Percentiles rank a stretch among this genome's conserved stretches.
Evolutionary conservation across 2,888 invertebrate species (phyloP).

Genomic region (Dioctria rufipes): DNA sequence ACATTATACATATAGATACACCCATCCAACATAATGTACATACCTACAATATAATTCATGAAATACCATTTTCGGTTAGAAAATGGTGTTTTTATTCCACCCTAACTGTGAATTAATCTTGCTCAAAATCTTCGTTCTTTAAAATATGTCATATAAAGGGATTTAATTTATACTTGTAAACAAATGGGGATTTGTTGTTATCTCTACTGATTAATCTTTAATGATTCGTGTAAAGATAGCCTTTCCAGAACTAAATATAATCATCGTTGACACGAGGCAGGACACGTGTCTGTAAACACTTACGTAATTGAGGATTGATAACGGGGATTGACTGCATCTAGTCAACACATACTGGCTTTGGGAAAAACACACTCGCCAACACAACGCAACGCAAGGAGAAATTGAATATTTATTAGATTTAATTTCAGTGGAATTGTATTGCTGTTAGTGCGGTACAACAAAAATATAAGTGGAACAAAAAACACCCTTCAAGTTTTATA

Average conservation of each 20-base stretch:
- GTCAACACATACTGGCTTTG: background rate
- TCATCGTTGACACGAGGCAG: constrained; percentile 12
- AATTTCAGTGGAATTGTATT: background rate
- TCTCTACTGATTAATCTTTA: constrained; percentile 17
- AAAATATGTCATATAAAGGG: constrained; percentile 2
- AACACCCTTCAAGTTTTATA: background rate
- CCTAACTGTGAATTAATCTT: background rate
- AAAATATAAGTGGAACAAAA: constrained; percentile 1
- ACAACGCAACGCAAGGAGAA: background rate
- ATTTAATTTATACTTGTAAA: constrained; percentile 39
- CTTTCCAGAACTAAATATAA: background rate
- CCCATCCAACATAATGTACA: too few relatives aligned
- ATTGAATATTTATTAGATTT: constrained; percentile 41
- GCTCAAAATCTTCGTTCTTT: constrained; percentile 12
- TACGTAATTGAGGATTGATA: constrained; percentile 34
- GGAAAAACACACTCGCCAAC: background rate
- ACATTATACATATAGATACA: too few relatives aligned
- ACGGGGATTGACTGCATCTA: background rate
- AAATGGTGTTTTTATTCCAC: too few relatives aligned
- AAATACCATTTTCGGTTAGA: too few relatives aligned
- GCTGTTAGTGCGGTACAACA: background rate
- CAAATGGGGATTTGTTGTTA: constrained; percentile 33
- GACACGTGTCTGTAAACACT: constrained; percentile 17
- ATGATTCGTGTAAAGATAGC: constrained; percentile 31
- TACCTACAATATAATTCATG: too few relatives aligned